phyloP scores from a whole-genome alignment of 2,888 invertebrate species.

The Amphipyra tragopoginis region DNA sequence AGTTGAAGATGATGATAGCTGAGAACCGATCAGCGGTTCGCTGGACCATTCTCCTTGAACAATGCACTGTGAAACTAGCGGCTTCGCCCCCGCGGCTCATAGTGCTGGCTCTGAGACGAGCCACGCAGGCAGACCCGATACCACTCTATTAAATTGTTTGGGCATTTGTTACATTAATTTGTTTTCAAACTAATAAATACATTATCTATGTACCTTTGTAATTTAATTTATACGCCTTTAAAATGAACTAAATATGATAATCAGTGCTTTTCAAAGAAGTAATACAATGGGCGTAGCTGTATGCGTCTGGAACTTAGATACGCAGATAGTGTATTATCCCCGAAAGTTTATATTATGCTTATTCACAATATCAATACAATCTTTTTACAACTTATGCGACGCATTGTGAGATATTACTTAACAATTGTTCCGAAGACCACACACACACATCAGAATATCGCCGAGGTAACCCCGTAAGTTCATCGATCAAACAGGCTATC shows the following conservation, averaged over 20 bases:
- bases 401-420: slow-evolving; percentile 1
- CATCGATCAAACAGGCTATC: slow-evolving; percentile 54
- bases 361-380: too few relatives aligned
- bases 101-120: slow-evolving; percentile 75
- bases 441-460: slow-evolving; percentile 19
- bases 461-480: slow-evolving; percentile 30
- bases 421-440: slow-evolving; percentile 13
- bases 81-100: slow-evolving; percentile 76
- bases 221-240: too few relatives aligned
- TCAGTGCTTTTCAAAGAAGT: too few relatives aligned
- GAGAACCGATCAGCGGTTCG: slow-evolving; percentile 89
- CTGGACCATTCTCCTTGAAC: slow-evolving; percentile 91
- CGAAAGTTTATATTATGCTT: too few relatives aligned
- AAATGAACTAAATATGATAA: too few relatives aligned
- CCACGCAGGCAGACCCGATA: slow-evolving; percentile 82
- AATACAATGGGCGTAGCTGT: too few relatives aligned
- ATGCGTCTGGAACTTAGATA: too few relatives aligned
- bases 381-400: slow-evolving; percentile 5
- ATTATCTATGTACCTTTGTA: too few relatives aligned
- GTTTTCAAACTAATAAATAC: too few relatives aligned
- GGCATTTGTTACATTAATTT: background rate
- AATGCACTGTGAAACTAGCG: slow-evolving; percentile 90
- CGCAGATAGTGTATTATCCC: too few relatives aligned
- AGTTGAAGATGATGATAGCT: slow-evolving; percentile 86
- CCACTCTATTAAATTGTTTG: slow-evolving; percentile 74